Evolutionary conservation across 2,888 invertebrate genomes (phyloP).

Genomic region (Lepetodrilus schrolli): DNA sequence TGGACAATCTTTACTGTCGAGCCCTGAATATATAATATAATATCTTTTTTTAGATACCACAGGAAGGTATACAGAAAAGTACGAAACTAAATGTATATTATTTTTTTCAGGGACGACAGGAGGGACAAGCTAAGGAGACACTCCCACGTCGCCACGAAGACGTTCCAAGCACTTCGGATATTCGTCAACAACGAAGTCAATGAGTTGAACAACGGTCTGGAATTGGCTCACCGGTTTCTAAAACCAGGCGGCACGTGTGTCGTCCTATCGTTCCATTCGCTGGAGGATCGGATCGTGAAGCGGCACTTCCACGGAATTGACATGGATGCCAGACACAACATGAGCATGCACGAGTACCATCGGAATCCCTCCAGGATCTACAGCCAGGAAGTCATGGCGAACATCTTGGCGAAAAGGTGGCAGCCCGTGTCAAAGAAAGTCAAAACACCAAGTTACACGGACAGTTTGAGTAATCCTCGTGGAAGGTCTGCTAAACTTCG

Average conservation of each 20-base stretch:
- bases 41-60: too few relatives aligned
- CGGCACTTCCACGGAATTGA: slow-evolving; percentile 81
- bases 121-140: slow-evolving; percentile 85
- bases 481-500: slow-evolving; percentile 92
- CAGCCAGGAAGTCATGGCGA: slow-evolving; percentile 80
- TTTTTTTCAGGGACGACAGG: slow-evolving; percentile 71
- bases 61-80: too few relatives aligned
- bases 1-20: too few relatives aligned
- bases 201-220: slow-evolving; percentile 91
- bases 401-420: slow-evolving; percentile 83
- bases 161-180: slow-evolving; percentile 93
- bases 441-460: slow-evolving; percentile 83
- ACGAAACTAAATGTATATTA: too few relatives aligned
- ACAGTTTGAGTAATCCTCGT: slow-evolving; percentile 86
- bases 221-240: slow-evolving; percentile 84
- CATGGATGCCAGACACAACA: slow-evolving; percentile 56
- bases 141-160: slow-evolving; percentile 90
- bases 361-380: slow-evolving; percentile 80
- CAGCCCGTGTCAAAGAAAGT: slow-evolving; percentile 87
- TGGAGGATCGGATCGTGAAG: slow-evolving; percentile 95
- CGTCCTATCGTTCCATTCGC: slow-evolving; percentile 91
- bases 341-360: slow-evolving; percentile 75
- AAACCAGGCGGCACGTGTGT: slow-evolving; percentile 87
- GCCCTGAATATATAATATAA: too few relatives aligned
- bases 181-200: slow-evolving; percentile 97